Percentiles rank a stretch among this genome's conserved stretches.
These are phyloP conservation scores for Lepisosteus osseus DNA, from an alignment of 2,113 vertebrate species.

Conservation along the genomic window DNA sequence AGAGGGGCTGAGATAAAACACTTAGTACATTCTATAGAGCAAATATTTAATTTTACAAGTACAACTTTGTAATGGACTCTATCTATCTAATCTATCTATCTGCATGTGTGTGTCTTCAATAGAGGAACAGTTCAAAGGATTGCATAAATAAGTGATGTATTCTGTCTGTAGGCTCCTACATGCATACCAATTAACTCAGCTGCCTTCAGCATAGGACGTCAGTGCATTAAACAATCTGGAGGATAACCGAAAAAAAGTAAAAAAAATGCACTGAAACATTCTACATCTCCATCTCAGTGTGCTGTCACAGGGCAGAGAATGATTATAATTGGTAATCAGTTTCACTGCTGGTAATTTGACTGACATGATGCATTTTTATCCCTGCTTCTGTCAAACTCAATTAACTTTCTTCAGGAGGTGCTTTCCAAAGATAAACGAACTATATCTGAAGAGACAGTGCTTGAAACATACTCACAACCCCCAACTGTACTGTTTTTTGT, in stretches of 20 bases:
- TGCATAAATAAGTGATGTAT: slow-evolving; percentile 80
- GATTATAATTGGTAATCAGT: slow-evolving; percentile 82
- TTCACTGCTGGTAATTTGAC: slow-evolving; percentile 68
- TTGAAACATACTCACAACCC: slow-evolving; percentile 31
- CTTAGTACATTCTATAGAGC: slow-evolving; percentile 55
- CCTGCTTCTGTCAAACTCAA: slow-evolving; percentile 75
- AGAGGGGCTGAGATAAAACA: slow-evolving; percentile 38
- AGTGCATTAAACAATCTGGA: slow-evolving; percentile 76
- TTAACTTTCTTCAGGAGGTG: slow-evolving; percentile 70
- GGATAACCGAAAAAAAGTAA: slow-evolving; percentile 64
- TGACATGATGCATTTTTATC: slow-evolving; percentile 70
- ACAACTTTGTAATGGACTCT: slow-evolving; percentile 65
- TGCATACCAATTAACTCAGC: slow-evolving; percentile 78
- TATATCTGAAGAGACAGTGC: slow-evolving; percentile 57
- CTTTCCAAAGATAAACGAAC: slow-evolving; percentile 59
- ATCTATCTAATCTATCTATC: slow-evolving; percentile 57
- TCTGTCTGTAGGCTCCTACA: slow-evolving; percentile 67
- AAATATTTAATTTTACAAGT: slow-evolving; percentile 70
- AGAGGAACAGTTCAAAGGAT: slow-evolving; percentile 71
- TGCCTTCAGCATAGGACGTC: slow-evolving; percentile 76
- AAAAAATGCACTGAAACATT: slow-evolving; percentile 65
- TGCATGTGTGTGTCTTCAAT: slow-evolving; percentile 38
- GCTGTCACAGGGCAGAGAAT: slow-evolving; percentile 66
- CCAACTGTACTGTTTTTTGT: neutral
- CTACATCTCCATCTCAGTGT: slow-evolving; percentile 72